Conservation (phyloP, 1,140 invertebrate genomes). For the Saccostrea glomerata region DNA sequence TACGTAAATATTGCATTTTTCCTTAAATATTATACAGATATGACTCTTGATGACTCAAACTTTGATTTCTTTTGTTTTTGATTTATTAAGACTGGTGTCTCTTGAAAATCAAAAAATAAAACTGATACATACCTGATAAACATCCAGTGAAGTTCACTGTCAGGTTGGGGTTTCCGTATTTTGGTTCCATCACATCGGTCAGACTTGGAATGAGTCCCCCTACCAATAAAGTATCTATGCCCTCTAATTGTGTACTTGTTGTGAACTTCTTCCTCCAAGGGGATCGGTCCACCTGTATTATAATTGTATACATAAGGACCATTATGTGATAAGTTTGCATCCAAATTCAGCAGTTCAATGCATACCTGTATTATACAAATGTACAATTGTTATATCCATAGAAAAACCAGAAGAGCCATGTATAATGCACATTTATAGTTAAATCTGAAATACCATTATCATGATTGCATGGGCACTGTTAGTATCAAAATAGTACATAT, state of each 20-base stretch:
- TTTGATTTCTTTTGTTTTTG: neutral
- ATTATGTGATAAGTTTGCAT: neutral
- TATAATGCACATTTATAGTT: too few species aligned
- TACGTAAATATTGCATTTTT: neutral
- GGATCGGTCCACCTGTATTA: conserved; percentile 3
- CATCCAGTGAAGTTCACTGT: conserved; percentile 71
- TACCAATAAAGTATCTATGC: conserved; percentile 61
- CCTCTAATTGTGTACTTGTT: conserved; percentile 45
- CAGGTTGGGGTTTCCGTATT: neutral
- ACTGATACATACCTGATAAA: too few species aligned
- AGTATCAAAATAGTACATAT: too few species aligned
- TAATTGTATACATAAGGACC: neutral
- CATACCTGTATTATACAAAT: too few species aligned
- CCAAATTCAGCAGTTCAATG: too few species aligned
- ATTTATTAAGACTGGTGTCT: neutral
- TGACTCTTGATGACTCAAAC: too few species aligned
- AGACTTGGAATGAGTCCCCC: conserved; percentile 53
- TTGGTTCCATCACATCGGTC: neutral
- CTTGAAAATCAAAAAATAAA: too few species aligned
- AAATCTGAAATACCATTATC: too few species aligned
- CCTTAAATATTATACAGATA: neutral
- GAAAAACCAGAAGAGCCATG: too few species aligned
- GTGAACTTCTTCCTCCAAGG: conserved; percentile 9
- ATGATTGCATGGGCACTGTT: too few species aligned
- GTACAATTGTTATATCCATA: too few species aligned